A percentile compares a stretch with the other conserved stretches of the same genome.
phyloP scores from a whole-genome alignment of 2,888 invertebrate genomes.

The Meiosimyza decipiens region DNA sequence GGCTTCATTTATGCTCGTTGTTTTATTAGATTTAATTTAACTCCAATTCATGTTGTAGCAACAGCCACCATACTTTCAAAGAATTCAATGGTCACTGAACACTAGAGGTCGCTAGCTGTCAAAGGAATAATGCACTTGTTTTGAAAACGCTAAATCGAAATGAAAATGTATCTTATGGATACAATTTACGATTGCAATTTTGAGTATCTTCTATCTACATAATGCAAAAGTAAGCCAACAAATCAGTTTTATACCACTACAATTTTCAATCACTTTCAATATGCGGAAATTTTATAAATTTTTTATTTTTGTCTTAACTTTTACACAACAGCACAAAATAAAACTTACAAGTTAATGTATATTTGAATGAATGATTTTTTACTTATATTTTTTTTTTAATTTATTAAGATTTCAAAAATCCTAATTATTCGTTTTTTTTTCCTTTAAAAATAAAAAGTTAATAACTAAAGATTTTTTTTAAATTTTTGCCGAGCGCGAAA shows the following conservation, averaged over 20 bases:
- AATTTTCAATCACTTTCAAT: neutral
- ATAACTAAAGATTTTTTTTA: conserved; percentile 18
- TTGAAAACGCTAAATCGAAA: conserved; percentile 26
- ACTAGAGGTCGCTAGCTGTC: conserved; percentile 19
- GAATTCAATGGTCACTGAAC: conserved; percentile 1
- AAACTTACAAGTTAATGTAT: too few relatives aligned
- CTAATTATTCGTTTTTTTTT: neutral
- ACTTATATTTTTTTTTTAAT: conserved; percentile 5
- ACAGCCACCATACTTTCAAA: conserved; percentile 24
- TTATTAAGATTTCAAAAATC: neutral
- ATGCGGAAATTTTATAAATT: too few relatives aligned
- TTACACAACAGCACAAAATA: too few relatives aligned
- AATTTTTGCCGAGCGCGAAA: conserved; percentile 41
- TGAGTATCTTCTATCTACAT: too few relatives aligned
- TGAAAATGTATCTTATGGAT: conserved; percentile 28
- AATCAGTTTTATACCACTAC: neutral
- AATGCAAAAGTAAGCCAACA: too few relatives aligned
- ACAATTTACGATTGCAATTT: conserved; percentile 15
- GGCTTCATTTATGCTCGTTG: conserved; percentile 44
- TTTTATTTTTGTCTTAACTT: too few relatives aligned
- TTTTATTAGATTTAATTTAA: conserved; percentile 65
- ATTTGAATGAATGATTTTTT: too few relatives aligned
- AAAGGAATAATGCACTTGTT: conserved; percentile 16
- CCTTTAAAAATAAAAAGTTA: conserved; percentile 24
- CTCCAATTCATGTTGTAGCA: conserved; percentile 50